phyloP scores from a whole-genome alignment of 2,113 vertebrate genomes.

The Leucopternis melanops region DNA sequence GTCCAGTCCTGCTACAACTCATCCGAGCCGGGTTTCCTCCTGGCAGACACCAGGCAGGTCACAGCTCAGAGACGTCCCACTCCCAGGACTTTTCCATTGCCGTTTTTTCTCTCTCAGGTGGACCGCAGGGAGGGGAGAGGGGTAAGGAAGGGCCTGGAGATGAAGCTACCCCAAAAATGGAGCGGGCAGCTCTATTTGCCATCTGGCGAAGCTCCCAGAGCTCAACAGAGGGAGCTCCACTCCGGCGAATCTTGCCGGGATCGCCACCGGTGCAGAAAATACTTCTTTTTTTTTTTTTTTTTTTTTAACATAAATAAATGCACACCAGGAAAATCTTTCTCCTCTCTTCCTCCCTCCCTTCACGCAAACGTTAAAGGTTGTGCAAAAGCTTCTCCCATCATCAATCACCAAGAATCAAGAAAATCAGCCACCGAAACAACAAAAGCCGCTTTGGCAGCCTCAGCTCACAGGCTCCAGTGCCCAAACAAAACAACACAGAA shows the following conservation, averaged over 20 bases:
- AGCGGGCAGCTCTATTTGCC: not conserved
- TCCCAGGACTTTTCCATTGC: not conserved
- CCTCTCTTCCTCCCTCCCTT: not conserved
- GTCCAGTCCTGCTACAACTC: not conserved
- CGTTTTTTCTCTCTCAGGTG: not conserved
- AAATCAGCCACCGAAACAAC: not conserved
- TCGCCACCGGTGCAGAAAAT: not conserved
- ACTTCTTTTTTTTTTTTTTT: not conserved
- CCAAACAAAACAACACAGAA: not conserved
- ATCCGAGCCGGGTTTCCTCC: not conserved
- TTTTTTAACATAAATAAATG: not conserved
- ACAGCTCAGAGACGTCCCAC: not conserved
- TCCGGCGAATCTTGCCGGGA: not conserved
- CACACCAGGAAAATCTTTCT: not conserved
- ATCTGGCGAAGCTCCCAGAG: conserved; percentile 25
- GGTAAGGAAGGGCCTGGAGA: not conserved
- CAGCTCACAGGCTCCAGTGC: not conserved
- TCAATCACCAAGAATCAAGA: not conserved
- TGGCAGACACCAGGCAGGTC: not conserved
- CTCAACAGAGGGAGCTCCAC: conserved; percentile 61
- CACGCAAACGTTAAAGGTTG: accelerated
- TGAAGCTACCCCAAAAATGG: not conserved
- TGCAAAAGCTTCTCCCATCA: not conserved
- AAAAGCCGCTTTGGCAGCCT: not conserved
- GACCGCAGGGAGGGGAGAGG: not conserved